Base-by-base conservation (phyloP, 1,140 invertebrate species). In the Zaprionus tsacasi region DNA sequence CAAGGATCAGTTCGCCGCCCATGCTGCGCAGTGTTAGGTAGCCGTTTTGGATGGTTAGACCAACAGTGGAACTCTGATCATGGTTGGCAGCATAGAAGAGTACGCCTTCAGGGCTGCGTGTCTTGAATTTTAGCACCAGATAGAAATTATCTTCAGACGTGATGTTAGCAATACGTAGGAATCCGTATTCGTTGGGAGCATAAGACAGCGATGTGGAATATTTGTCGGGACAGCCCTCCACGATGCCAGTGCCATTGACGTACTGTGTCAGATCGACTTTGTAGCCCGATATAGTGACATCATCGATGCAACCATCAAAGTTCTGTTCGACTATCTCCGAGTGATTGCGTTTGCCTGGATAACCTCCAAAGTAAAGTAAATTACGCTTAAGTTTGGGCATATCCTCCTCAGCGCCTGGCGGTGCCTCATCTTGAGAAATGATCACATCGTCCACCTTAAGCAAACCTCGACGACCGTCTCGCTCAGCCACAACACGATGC, bases 351-450 rank as follows among this genome's bases (percentile, higher is more conserved):
- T 94, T 94, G 3, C 94, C 93, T 0, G 96, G 96, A 92, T 96
- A 96, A 2, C 98, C 98, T 71, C 98, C 98, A 76, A 99, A 96
- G 92, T 96, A 99, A 81, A 99, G n/a, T n/a, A n/a, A n/a, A n/a
- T n/a, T 96, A 13, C 95, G 92, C 86, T 97, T 94, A 58, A 94
- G 92, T 48, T 94, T 92, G 10, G 93, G 85, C 89, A 97, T 74
- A 80, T 93, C 91, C 82, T 82, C 79, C 67, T 81, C 75, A 55
- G 91, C 70, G 92, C 93, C 68, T 17, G 27, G 12, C 40, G 83
- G 70, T 87, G 92, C 71, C 91, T 94, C 79, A 48, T 92, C 81
- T 69, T 92, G 71, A 75, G 81, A 66, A 21, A 94, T 89, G 0
- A 93, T 75, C 0, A 94, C 92, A n/a, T 93, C 93, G 76, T 97